Evolutionary conservation across 2,113 vertebrate species (phyloP).

Genomic region (Nanorana parkeri): DNA sequence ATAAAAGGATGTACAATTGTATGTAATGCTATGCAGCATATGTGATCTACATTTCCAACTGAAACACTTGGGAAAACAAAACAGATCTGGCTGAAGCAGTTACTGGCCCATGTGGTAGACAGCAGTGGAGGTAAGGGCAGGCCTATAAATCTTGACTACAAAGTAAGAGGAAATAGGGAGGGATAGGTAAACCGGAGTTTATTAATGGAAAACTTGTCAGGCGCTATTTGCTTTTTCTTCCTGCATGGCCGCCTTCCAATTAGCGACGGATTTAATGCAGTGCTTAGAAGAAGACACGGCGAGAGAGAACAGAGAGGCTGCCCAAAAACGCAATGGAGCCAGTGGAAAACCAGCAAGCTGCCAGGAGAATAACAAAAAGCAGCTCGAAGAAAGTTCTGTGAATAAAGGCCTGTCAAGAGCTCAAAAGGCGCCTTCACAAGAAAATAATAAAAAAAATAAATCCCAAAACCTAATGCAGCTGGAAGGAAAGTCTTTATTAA

Average conservation of each 20-base stretch:
- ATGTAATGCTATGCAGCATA: background rate
- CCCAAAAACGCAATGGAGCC: constrained; percentile 7
- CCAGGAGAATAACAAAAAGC: constrained; percentile 40
- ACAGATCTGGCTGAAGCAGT: background rate
- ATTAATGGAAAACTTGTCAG: constrained; percentile 50
- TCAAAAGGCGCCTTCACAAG: constrained; percentile 11
- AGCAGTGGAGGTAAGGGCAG: constrained; percentile 5
- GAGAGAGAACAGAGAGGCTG: background rate
- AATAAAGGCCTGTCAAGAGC: constrained; percentile 31
- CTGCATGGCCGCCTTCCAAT: constrained; percentile 49
- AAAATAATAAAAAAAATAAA: constrained; percentile 12
- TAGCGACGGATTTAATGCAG: constrained; percentile 18
- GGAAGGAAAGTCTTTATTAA: constrained; percentile 13
- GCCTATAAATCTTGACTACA: constrained; percentile 39
- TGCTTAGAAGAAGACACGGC: constrained; percentile 25
- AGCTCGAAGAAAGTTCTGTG: constrained; percentile 15
- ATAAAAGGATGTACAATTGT: too few species aligned
- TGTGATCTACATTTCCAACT: background rate
- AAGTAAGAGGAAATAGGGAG: constrained; percentile 38
- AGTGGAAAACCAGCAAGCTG: constrained; percentile 42
- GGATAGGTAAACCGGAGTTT: constrained; percentile 35
- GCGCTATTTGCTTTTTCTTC: constrained; percentile 38
- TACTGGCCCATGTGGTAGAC: constrained; percentile 10
- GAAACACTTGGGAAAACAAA: background rate
- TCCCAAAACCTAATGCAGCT: constrained; percentile 4